Evolutionary conservation across 2,113 vertebrate genomes (phyloP), one percentile per base, ranked within the genome.

Genomic region (Pongo abelii): DNA sequence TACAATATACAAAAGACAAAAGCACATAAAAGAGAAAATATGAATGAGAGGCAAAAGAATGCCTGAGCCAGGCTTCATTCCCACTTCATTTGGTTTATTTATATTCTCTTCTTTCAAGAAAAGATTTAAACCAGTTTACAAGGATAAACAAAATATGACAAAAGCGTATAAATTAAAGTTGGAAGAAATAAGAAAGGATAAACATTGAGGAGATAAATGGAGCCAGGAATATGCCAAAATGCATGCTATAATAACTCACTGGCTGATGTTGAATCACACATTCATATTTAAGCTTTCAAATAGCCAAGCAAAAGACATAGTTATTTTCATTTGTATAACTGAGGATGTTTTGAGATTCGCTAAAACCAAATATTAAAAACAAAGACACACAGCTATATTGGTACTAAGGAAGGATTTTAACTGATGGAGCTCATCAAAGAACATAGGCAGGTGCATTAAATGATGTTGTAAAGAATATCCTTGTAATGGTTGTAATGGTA

Each of bases 81-180:
- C 23, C 25, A 61, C 16, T 90, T 69, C 89, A 84, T 80, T 67
- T 89, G 25, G 72, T 97, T 86, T 72, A 91, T 84, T 77, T 83
- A 25, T 67, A 61, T 59, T 70, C 9, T 84, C 23, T 30, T 72
- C 32, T 89, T 95, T 88, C 35, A 50, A 86, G 50, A 59, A 89
- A 78, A 79, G 5, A 84, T n/a, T 78, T 96, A 92, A 94, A 69
- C 9, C 8, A 61, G 8, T 81, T 86, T 50, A 84, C 2, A 96
- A 83, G 35, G 27, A 79, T 95, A 87, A 95, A 93, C 16, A 89
- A 84, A 87, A 91, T 57, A 69, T 22, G 40, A 30, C 27, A 83
- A 92, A 77, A 64, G 18, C 11, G 3, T 46, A 38, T 46, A 91
- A 80, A 35, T 69, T 93, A 46, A 93, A 89, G 11, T 69, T 89